Evolutionary conservation across 1,140 invertebrate genomes (phyloP).

Genomic region (Aphelenchoides besseyi): DNA sequence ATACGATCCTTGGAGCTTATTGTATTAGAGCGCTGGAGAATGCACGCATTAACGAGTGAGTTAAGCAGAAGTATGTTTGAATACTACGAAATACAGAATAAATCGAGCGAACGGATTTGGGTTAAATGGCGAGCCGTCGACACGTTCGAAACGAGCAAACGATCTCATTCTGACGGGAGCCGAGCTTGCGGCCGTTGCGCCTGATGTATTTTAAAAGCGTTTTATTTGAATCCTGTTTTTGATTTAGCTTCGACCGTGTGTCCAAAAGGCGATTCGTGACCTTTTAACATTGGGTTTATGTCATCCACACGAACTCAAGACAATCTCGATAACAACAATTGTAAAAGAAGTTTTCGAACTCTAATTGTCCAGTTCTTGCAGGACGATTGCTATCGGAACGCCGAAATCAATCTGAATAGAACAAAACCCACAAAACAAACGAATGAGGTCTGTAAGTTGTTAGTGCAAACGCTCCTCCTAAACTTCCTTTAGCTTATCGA

Average conservation of each 20-base stretch:
- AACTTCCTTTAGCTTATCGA: background rate
- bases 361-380: too few species aligned
- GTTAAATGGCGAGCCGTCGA: too few species aligned
- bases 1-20: conserved; percentile 43
- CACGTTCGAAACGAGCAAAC: too few species aligned
- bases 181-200: conserved; percentile 28
- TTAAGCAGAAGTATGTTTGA: too few species aligned
- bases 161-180: conserved; percentile 23
- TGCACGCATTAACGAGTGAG: conserved; percentile 29
- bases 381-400: conserved; percentile 34
- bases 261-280: conserved; percentile 22
- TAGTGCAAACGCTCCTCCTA: background rate
- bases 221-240: conserved; percentile 23
- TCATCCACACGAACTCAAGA: conserved; percentile 18
- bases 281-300: conserved; percentile 18
- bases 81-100: too few species aligned
- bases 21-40: conserved; percentile 35
- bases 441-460: background rate
- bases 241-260: conserved; percentile 28
- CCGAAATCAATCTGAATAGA: conserved; percentile 24
- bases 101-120: too few species aligned
- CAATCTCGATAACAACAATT: conserved; percentile 23
- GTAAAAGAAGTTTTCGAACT: too few species aligned
- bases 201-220: conserved; percentile 16
- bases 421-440: conserved; percentile 11